phyloP scores from a whole-genome alignment of 2,113 vertebrate genomes.

The Eublepharis macularius region DNA sequence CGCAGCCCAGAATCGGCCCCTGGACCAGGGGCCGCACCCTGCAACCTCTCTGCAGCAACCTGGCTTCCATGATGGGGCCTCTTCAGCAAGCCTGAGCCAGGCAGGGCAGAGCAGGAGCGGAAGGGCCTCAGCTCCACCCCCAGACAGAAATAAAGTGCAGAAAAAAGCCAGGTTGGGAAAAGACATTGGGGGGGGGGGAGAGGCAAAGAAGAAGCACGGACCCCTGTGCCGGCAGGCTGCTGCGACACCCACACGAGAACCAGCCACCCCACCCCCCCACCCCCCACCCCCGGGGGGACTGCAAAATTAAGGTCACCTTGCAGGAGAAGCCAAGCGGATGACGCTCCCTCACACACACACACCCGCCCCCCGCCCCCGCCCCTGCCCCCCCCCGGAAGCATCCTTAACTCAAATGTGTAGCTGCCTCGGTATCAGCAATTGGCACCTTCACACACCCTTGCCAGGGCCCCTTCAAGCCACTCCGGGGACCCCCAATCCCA shows the following conservation, averaged over 20 bases:
- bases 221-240: background rate
- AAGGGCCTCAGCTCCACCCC: background rate
- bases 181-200: too few species aligned
- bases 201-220: too few species aligned
- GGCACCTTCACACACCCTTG: conserved; percentile 64
- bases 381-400: conserved; percentile 14
- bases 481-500: background rate
- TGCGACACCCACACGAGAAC: background rate
- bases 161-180: background rate
- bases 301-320: too few species aligned
- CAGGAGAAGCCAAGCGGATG: background rate
- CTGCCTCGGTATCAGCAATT: conserved; percentile 10
- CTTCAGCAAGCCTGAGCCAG: background rate
- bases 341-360: too few species aligned
- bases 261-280: too few species aligned
- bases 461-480: conserved; percentile 35
- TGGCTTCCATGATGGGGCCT: too few species aligned
- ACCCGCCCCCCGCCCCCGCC: background rate
- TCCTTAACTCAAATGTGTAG: background rate
- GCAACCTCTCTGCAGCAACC: too few species aligned
- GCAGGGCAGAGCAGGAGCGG: background rate
- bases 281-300: too few species aligned
- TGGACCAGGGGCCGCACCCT: too few species aligned
- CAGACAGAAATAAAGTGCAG: conserved; percentile 32
- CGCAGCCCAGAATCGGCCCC: too few species aligned